Evolutionary conservation across 2,797 vertebrate genomes (phyloP), one percentile per base, ranked within the genome.

Genomic region (Tapera naevia): DNA sequence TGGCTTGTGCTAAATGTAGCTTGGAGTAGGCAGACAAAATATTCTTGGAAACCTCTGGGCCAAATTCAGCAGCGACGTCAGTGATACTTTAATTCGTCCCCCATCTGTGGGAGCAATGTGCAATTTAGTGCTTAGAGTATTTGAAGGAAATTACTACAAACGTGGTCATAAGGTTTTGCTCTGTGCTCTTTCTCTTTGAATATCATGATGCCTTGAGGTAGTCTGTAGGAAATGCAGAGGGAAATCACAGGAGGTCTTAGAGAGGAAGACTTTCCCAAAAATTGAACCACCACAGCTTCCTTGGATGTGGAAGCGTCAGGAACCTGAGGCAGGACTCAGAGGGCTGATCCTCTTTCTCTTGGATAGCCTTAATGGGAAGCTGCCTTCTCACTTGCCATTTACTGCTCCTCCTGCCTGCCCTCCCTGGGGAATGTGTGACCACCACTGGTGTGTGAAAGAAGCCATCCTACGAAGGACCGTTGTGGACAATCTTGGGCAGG

Each of bases 1-100:
- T 89, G 58, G 72, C 39, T 96, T 88, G 56, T 84, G 93, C 91
- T 95, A 96, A 94, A 96, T 95, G 93, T 80, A 93, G 95, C 94
- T 84, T 70, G 76, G 85, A 94, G 94, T 86, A 96, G 92, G 95
- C 94, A 95, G 92, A 56, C 51, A 79, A 84, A 89, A 93, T 86
- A 91, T 91, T 93, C 92, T 90, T 96, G 80, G 89, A 94, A 91
- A 73, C 94, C 76, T 93, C 85, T 80, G 41, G 92, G 91, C 70
- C 86, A 84, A 93, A 92, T 70, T 86, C 91, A 73, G 64, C 51
- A 60, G 75, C 7, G 1, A 80, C 43, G 13, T 67, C 87, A 90
- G 66, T 1, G 28, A 72, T 84, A 41, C 83, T 86, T 94, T 67
- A 88, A 48, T 82, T 94, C 94, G 78, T 78, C 66, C 80, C 28